Percentiles rank a stretch among this genome's conserved stretches.
These are phyloP conservation scores for Pandion haliaetus DNA, from an alignment of 2,113 vertebrate genomes.

Conservation along the genomic window DNA sequence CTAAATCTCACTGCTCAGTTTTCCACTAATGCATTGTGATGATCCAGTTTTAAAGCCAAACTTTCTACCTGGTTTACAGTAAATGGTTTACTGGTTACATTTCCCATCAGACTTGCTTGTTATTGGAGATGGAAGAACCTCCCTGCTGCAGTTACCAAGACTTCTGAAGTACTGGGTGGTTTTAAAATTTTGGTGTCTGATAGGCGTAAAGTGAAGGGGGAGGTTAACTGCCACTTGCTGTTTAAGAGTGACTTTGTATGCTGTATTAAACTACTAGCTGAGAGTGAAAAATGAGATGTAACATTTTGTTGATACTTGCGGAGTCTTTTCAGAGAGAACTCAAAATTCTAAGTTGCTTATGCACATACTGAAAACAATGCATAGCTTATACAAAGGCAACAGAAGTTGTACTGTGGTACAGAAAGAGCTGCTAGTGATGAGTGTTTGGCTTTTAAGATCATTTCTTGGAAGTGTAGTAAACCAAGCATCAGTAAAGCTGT, in stretches of 20 bases:
- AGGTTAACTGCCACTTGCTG: not conserved
- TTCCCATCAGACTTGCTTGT: not conserved
- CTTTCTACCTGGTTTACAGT: not conserved
- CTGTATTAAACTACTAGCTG: not conserved
- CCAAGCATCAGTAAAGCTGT: not conserved
- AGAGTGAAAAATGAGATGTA: not conserved
- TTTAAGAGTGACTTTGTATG: not conserved
- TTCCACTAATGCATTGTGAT: not conserved
- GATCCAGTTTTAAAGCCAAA: not conserved
- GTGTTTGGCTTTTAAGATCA: not conserved
- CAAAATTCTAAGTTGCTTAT: not conserved
- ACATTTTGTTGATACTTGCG: rapidly evolving
- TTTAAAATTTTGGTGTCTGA: not conserved
- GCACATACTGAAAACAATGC: rapidly evolving
- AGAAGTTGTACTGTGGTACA: not conserved
- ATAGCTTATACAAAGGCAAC: not conserved
- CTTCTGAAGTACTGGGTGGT: not conserved
- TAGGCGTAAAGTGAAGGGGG: not conserved
- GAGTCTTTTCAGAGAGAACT: not conserved
- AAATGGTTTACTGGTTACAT: not conserved
- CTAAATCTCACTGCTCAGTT: not conserved
- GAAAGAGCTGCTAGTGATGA: not conserved
- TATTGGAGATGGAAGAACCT: not conserved
- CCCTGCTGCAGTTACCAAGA: not conserved
- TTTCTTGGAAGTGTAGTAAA: not conserved